Conservation (phyloP, 2,888 invertebrate genomes). For the Drosophila gaucha region DNA sequence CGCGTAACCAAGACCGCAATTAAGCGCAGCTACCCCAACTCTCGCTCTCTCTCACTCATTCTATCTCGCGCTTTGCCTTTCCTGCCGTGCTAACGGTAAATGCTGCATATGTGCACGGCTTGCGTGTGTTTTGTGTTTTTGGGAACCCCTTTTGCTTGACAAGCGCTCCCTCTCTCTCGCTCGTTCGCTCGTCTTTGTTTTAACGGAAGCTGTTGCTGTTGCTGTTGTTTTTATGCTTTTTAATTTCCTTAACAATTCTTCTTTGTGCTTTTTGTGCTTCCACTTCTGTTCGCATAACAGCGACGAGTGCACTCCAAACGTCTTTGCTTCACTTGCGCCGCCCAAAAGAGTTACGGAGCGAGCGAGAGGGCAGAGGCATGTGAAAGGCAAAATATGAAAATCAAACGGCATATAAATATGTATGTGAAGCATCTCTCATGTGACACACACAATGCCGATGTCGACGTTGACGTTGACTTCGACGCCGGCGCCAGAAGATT, state of each 20-base stretch:
- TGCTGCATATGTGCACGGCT: slow-evolving; percentile 64
- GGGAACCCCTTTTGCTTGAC: slow-evolving; percentile 25
- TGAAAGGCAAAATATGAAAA: slow-evolving; percentile 22
- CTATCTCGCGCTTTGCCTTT: slow-evolving; percentile 1
- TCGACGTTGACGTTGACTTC: slow-evolving; percentile 41
- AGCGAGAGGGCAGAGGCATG: slow-evolving; percentile 17
- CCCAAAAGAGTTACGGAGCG: slow-evolving; percentile 9
- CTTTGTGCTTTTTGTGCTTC: slow-evolving; percentile 73
- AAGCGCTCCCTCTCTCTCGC: neutral
- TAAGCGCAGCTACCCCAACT: slow-evolving; percentile 31
- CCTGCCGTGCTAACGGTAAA: slow-evolving; percentile 67
- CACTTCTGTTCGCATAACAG: slow-evolving; percentile 57
- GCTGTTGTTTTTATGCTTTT: slow-evolving; percentile 79
- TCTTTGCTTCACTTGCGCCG: slow-evolving; percentile 66
- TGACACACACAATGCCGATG: slow-evolving; percentile 51
- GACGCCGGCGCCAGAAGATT: slow-evolving; percentile 55
- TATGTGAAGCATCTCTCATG: slow-evolving; percentile 60
- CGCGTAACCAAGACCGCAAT: slow-evolving; percentile 43
- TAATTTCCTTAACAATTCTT: slow-evolving; percentile 77
- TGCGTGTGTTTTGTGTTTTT: slow-evolving; percentile 45
- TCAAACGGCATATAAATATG: slow-evolving; percentile 12
- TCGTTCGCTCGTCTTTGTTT: slow-evolving; percentile 56
- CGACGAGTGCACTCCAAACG: slow-evolving; percentile 71
- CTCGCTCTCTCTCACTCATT: neutral
- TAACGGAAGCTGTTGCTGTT: slow-evolving; percentile 78